Base-by-base conservation (phyloP, 2,797 vertebrate species). In the Choloepus didactylus region DNA sequence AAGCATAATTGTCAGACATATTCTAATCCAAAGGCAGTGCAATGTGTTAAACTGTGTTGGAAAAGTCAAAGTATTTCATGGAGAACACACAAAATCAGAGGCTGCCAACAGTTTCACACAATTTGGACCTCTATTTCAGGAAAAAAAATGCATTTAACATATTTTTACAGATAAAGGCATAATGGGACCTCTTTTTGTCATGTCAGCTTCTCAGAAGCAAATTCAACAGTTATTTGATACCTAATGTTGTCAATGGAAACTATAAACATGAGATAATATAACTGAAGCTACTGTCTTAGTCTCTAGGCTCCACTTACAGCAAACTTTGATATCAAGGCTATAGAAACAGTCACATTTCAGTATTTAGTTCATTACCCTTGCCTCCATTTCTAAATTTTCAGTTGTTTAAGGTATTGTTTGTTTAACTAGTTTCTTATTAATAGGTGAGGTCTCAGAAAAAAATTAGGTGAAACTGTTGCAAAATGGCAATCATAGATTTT, bases 401-500 rank as follows among this genome's bases (percentile, higher is more conserved):
- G 0, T 73, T 75, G 5, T 56, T 79, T 88, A 25, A 83, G 9
- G 7, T 64, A 92, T 96, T 86, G 64, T 41, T 67, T 46, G 49
- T 96, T 79, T 38, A n/a, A 88, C 44, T 91, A 56, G 10, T 18
- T 95, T 90, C 56, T 81, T 94, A 94, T 73, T 88, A 87, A 87
- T 0, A 69, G n/a, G n/a, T 6, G 27, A 56, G 41, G 46, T 93
- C 41, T 49, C 91, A 95, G 49, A 44, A 88, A 19, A 19, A 7
- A 60, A 67, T 83, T 77, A 84, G 77, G 25, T 91, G 83, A 44
- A 23, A 66, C 44, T 73, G 51, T 25, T 97, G 75, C 72, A 87
- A 44, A 44, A 44, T 44, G 41, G 41, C 41, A 44, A 44, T 44
- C 6, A 6, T 44, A 44, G 41, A 44, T 44, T 44, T 44, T 44